Conservation (phyloP, 2,797 vertebrate genomes). For the Echeneis naucrates region DNA sequence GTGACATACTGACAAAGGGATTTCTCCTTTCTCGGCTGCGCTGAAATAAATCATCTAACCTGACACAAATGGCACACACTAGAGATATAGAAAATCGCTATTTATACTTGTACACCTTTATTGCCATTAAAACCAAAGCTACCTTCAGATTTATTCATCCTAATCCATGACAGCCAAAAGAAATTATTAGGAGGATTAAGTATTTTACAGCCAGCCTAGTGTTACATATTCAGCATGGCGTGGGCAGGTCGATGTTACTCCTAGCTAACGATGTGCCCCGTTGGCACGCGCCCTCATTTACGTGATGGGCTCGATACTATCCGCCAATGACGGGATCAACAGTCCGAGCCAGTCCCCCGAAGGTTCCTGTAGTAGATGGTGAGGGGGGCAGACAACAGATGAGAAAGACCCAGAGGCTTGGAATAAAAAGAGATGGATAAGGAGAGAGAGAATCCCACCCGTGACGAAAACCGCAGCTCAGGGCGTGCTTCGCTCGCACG, state of each 20-base stretch:
- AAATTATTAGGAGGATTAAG: conserved; percentile 34
- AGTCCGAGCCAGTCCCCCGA: conserved; percentile 40
- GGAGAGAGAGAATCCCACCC: conserved; percentile 51
- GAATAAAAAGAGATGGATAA: conserved; percentile 61
- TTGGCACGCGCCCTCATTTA: conserved; percentile 24
- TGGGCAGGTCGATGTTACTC: conserved; percentile 18
- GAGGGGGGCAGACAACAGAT: conserved; percentile 32
- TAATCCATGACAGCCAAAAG: conserved; percentile 27
- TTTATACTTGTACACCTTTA: conserved; percentile 57
- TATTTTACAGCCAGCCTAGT: conserved; percentile 23
- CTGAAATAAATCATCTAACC: conserved; percentile 53
- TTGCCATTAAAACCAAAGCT: conserved; percentile 43
- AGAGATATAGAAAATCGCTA: conserved; percentile 48
- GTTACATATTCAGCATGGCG: not conserved
- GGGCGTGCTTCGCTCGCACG: conserved; percentile 65
- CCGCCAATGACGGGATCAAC: conserved; percentile 37
- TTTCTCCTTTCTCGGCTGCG: conserved; percentile 34
- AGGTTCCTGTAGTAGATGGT: conserved; percentile 37
- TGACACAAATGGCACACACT: conserved; percentile 38
- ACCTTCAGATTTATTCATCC: conserved; percentile 26
- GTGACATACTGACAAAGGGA: conserved; percentile 36
- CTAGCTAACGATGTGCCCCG: conserved; percentile 25
- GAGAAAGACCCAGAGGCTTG: conserved; percentile 42
- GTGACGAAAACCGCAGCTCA: conserved; percentile 55
- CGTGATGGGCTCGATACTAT: conserved; percentile 15